Conservation (phyloP, 35 echinoderm and acorn worm genomes). For the Anneissia japonica region DNA sequence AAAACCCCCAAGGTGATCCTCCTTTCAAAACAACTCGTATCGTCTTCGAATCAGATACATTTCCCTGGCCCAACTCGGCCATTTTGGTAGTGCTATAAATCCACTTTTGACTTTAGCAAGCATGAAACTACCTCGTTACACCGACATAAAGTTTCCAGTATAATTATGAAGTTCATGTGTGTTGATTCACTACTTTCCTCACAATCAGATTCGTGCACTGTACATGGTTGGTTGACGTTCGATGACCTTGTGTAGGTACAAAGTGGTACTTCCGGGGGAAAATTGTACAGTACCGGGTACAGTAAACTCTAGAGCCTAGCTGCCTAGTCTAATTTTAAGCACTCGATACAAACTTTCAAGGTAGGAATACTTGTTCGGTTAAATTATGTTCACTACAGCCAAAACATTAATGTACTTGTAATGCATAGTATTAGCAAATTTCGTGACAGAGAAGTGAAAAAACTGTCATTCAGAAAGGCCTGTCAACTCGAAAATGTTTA, state of each 20-base stretch:
- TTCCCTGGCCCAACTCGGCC: neutral
- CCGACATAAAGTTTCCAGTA: neutral
- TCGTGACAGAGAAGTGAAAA: no score
- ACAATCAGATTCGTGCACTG: neutral
- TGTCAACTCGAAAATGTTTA: no score
- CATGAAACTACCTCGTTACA: neutral
- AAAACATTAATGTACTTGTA: no score
- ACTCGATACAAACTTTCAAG: no score
- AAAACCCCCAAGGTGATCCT: constrained; percentile 86
- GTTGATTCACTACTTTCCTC: neutral
- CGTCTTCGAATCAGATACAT: neutral
- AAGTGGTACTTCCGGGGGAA: no score
- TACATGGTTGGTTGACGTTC: neutral
- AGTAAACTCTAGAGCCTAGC: no score
- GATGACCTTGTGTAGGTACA: neutral
- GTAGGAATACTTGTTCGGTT: no score
- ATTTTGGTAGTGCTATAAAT: neutral
- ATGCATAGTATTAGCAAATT: no score
- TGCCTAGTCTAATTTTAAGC: no score
- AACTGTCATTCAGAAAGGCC: no score
- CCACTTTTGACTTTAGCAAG: neutral
- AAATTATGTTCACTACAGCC: no score
- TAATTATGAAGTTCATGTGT: neutral
- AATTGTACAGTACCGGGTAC: no score
- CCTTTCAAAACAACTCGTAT: constrained; percentile 34